phyloP scores from a whole-genome alignment of 2,888 invertebrate genomes.

The Torymus texanus region DNA sequence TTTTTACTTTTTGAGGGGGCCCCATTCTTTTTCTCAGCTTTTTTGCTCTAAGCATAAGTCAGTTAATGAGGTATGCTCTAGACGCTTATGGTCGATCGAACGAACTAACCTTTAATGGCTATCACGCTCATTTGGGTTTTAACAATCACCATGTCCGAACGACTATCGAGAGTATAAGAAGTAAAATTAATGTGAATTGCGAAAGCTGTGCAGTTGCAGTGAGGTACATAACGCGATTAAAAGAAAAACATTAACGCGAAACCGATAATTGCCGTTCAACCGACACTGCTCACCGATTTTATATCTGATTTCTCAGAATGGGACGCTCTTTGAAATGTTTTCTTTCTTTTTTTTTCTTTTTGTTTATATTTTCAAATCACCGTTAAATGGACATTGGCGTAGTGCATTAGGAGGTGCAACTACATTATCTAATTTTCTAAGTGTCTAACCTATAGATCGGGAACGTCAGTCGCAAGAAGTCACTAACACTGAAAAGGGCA shows the following conservation, averaged over 20 bases:
- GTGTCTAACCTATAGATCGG: constrained; percentile 57
- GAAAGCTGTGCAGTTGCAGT: constrained; percentile 44
- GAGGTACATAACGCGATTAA: constrained; percentile 18
- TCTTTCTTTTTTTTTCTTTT: constrained; percentile 30
- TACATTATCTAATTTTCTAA: constrained; percentile 52
- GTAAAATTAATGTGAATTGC: neutral
- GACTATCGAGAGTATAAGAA: neutral
- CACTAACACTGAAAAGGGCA: constrained; percentile 40
- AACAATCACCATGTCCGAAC: neutral
- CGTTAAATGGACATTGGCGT: constrained; percentile 74
- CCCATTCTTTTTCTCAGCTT: constrained; percentile 54
- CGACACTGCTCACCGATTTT: constrained; percentile 66
- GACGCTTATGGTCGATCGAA: constrained; percentile 60
- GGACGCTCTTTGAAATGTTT: constrained; percentile 60
- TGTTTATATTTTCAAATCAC: constrained; percentile 42
- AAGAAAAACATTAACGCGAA: neutral
- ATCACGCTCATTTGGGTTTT: neutral
- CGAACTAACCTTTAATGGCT: constrained; percentile 26
- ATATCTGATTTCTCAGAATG: constrained; percentile 68
- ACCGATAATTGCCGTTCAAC: constrained; percentile 59
- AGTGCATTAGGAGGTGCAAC: constrained; percentile 68
- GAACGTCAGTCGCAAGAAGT: constrained; percentile 56
- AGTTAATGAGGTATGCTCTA: constrained; percentile 34
- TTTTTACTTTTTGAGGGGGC: constrained; percentile 29
- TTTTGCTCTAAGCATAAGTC: constrained; percentile 10